These are phyloP conservation scores for Nematolebias whitei DNA, from an alignment of 2,113 vertebrate genomes.

Conservation along the genomic window DNA sequence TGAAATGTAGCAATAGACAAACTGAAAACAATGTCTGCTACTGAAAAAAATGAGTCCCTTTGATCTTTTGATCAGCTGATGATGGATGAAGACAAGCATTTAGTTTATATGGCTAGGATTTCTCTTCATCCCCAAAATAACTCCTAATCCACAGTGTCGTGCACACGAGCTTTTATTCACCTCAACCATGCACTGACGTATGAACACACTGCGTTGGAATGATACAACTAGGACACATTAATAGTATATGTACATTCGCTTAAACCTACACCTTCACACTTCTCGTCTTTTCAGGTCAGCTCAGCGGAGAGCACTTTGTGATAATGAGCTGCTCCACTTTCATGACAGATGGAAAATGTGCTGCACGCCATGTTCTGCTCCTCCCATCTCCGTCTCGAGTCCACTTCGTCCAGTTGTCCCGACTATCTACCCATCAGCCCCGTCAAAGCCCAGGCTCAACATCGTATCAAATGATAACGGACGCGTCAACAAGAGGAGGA, in stretches of 20 bases:
- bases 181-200: not conserved
- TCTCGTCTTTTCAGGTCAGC: conserved; percentile 75
- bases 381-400: conserved; percentile 52
- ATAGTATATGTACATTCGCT: conserved; percentile 23
- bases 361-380: conserved; percentile 47
- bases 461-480: conserved; percentile 71
- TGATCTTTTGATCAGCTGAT: conserved; percentile 10
- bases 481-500: conserved; percentile 45
- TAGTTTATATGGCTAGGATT: conserved; percentile 4
- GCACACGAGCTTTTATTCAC: not conserved
- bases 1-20: conserved; percentile 34
- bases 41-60: conserved; percentile 16
- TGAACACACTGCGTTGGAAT: not conserved
- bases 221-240: conserved; percentile 16
- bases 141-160: not conserved
- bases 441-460: conserved; percentile 9
- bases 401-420: conserved; percentile 19
- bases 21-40: conserved; percentile 17
- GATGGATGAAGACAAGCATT: conserved; percentile 12
- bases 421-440: conserved; percentile 26
- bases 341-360: conserved; percentile 83
- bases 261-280: conserved; percentile 32
- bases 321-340: conserved; percentile 83
- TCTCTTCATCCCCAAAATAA: not conserved
- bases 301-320: conserved; percentile 73